Evolutionary conservation across 2,888 invertebrate genomes (phyloP), one percentile per base, ranked within the genome.

Genomic region (Didymodactylos carnosus): DNA sequence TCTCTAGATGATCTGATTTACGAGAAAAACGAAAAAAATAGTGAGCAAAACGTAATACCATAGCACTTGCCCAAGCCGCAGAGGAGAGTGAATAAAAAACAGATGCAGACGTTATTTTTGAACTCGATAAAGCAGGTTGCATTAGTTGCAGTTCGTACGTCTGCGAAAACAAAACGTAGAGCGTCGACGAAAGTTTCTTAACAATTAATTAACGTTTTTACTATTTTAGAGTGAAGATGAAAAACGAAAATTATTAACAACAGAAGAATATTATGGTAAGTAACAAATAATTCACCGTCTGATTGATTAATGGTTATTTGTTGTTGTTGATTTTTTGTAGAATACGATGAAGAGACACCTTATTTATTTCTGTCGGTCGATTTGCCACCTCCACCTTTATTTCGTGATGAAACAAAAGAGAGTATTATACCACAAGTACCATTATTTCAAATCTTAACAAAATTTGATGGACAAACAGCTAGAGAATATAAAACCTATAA

Each of bases 401-500:
- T 95, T 81, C 94, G 94, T 76, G 98, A 99, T 83, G 95, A 95
- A 83, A 90, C 94, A 79, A 88, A 92, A 77, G 97, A 99, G 85
- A 98, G 97, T 83, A 98, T 99, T 78, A 98, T 98, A 81, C 98
- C 98, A 69, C 95, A 97, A 87, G 92, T 80, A 43, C 97, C 95
- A 82, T 86, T 99, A 41, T 93, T 92, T 81, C 91, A 91, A 77
- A 85, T 99, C 39, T 86, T 99, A 75, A 89, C 90, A 51, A 99
- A 99, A 84, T 99, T 98, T 83, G 97, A 97, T 83, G 95, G 95
- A 0, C 88, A 90, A 77, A 86, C 88, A 7, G 94, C 97, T 79
- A 97, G 95, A 83, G 98, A 99, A 82, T 97, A 98, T 84, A 97
- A 97, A 86, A 98, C 97, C 0, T 95, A 97, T 84, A 98, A 98